Base-by-base conservation (phyloP, 2,113 vertebrate genomes). In the Actenoides lindsayi region DNA sequence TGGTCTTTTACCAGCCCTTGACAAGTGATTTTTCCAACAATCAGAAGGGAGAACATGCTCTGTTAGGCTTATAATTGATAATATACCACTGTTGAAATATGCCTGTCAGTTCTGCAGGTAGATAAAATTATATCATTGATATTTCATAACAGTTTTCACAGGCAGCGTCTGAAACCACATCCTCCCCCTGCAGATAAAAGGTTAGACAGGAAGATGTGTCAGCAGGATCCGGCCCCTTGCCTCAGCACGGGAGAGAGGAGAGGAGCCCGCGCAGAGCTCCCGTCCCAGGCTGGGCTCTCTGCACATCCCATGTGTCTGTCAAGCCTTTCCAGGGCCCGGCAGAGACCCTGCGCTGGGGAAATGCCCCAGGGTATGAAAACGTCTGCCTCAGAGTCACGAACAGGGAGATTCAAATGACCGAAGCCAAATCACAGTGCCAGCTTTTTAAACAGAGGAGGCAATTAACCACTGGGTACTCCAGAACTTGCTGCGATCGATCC, bases 41-140 rank as follows among this genome's bases (percentile, higher is more conserved):
- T 95, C 95, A 91, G 91, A 74, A 82, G 90, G 90, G 83, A 97
- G 88, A 96, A 94, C 91, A 92, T 86, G 95, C 92, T 93, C 94
- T 64, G 91, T 92, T 90, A 73, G 95, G 87, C 86, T 96, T 94
- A 81, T 96, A 97, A 97, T 96, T 97, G 96, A 96, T 95, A 95
- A 96, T 94, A 94, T 28, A 75, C 53, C 87, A 51, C 86, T 90
- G 87, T 31, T 96, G 93, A 93, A 96, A 91, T 67, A 84, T 10
- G 85, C 41, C 83, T 97, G 96, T 96, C 96, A 93, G 69, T 96
- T 87, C 82, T 77, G 78, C 17, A 23, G 89, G 87, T 68, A 71
- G 94, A 87, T 83, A 74, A 90, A 97, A 96, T 95, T 64, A 20
- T 50, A 50, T 74, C 78, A 24, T 84, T 84, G 94, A 27, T 94